Percentiles rank a stretch among this genome's conserved stretches.
Conservation (phyloP, 2,113 vertebrate species). For the Xyrauchen texanus region DNA sequence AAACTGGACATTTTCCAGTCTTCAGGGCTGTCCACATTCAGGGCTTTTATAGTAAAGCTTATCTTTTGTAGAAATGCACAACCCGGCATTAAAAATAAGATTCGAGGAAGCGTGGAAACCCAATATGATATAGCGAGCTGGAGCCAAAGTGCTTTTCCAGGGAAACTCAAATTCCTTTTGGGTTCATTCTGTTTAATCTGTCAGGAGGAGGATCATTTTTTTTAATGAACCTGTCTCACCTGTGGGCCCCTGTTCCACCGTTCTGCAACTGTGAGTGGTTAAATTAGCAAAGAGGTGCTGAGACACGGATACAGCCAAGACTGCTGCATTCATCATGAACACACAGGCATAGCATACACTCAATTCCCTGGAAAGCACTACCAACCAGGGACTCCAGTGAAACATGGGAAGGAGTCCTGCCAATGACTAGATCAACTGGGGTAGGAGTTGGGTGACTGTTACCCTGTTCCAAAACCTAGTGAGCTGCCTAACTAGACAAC, state of each 20-base stretch:
- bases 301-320: not conserved
- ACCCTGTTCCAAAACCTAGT: not conserved
- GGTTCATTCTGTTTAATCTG: slow-evolving; percentile 19
- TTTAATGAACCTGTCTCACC: slow-evolving; percentile 10
- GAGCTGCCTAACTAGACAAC: too few species aligned
- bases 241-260: slow-evolving; percentile 9
- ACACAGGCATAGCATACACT: not conserved
- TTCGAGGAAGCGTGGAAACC: not conserved
- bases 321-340: not conserved
- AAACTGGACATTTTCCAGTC: slow-evolving; percentile 5
- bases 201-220: not conserved
- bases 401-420: not conserved
- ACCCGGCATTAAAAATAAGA: not conserved
- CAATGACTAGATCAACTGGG: slow-evolving; percentile 4
- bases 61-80: slow-evolving; percentile 25
- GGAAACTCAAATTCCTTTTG: slow-evolving; percentile 7
- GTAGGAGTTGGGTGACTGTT: not conserved
- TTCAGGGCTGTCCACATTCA: not conserved
- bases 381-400: slow-evolving; percentile 7
- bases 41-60: slow-evolving; percentile 12
- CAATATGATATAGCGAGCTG: not conserved
- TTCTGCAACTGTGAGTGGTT: slow-evolving; percentile 13
- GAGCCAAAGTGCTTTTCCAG: slow-evolving; percentile 1
- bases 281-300: slow-evolving; percentile 29
- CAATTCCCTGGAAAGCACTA: not conserved